Percentiles rank a stretch among this genome's conserved stretches.
Conservation (phyloP, 2,797 vertebrate species). For the Helarctos malayanus region DNA sequence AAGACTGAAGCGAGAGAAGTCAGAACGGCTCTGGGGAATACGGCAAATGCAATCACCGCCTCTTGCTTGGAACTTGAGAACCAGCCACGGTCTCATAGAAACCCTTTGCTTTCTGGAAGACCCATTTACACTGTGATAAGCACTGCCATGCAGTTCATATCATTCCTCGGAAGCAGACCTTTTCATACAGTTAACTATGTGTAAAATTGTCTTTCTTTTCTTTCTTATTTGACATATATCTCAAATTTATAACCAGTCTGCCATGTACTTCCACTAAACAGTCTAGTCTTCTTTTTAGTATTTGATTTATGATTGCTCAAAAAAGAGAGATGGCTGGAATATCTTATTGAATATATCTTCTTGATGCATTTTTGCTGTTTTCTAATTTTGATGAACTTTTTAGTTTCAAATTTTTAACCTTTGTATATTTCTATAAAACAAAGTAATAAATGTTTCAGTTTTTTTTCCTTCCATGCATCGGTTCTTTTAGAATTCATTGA, state of each 20-base stretch:
- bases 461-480: not conserved
- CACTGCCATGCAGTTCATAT: constrained; percentile 64
- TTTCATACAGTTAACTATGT: constrained; percentile 78
- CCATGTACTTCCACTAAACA: constrained; percentile 52
- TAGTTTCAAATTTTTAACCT: not conserved
- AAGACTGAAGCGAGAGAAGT: constrained; percentile 58
- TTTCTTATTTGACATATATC: constrained; percentile 65
- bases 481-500: not conserved
- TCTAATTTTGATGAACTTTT: constrained; percentile 31
- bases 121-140: constrained; percentile 64
- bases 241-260: constrained; percentile 68
- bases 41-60: constrained; percentile 43
- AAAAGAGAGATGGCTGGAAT: constrained; percentile 7
- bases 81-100: constrained; percentile 62
- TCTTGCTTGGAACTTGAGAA: constrained; percentile 62
- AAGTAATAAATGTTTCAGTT: not conserved
- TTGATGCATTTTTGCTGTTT: constrained; percentile 18
- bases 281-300: constrained; percentile 58
- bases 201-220: constrained; percentile 82
- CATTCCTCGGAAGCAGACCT: constrained; percentile 73
- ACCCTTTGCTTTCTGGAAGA: constrained; percentile 60
- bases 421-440: not conserved
- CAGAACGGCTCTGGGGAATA: constrained; percentile 69
- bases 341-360: not conserved
- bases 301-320: constrained; percentile 70